Base-by-base conservation (phyloP, 2,113 vertebrate species). In the Sturnira hondurensis region DNA sequence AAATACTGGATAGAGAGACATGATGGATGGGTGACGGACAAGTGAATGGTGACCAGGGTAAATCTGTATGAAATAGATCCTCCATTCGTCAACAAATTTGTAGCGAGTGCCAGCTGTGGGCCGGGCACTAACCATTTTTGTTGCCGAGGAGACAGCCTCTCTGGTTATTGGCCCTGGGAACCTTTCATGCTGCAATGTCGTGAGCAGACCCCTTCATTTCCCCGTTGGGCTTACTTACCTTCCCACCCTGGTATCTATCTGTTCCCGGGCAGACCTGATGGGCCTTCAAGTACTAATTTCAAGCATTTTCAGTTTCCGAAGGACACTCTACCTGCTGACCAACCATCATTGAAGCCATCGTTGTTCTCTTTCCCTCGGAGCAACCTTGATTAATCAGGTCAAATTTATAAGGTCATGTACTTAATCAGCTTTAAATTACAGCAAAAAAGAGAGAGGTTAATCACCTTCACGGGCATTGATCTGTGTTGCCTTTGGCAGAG, bases 361-460 rank as follows among this genome's bases (percentile, higher is more conserved):
- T 50, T 94, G 73, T 85, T 90, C 28, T 70, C 77, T 50, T 83
- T 94, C 38, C 54, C 52, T 86, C 58, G 4, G 43, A 61, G 65
- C 28, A 76, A 8, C 2, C 85, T 90, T 96, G 87, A 92, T 86
- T 92, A 96, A 93, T 80, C 45, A 89, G 92, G 70, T 95, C 83
- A 80, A 91, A 86, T 94, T 81, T 50, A 41, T 45, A 86, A 93
- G 95, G 56, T 50, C 50, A 43, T 71, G 24, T 70, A 47, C 47
- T 91, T 95, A 67, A 73, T 89, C 78, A 95, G 20, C 50, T 95
- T 77, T 96, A 88, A 91, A 89, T 95, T 65, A 81, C 71, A 93
- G 31, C 61, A 74, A 71, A 50, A 41, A 50, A 93, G 15, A 83
- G 74, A 67, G 5, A 86, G 70, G 92, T 84, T 54, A 74, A 80